Conservation (phyloP, 2,113 vertebrate genomes). For the Chascanopsetta lugubris region DNA sequence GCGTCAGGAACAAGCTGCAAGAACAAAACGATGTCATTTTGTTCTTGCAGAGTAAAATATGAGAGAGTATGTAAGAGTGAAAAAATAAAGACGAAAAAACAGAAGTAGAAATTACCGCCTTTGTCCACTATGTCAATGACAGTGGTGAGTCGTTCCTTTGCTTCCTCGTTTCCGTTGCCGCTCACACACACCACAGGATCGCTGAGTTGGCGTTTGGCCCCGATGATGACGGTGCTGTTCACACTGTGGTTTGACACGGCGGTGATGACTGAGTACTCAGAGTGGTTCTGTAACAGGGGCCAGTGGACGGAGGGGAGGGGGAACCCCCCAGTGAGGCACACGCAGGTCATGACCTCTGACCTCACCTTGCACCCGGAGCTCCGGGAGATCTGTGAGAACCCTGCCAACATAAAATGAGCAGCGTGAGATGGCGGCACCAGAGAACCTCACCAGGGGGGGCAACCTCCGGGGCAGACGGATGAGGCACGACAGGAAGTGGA, state of each 20-base stretch:
- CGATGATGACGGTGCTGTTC: slow-evolving; percentile 44
- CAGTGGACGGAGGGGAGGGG: slow-evolving; percentile 59
- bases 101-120: slow-evolving; percentile 3
- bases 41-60: neutral
- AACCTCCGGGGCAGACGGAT: no score
- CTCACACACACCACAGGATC: slow-evolving; percentile 40
- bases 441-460: no score
- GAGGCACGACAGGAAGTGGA: neutral
- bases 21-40: neutral
- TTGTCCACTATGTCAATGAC: accelerated
- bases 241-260: slow-evolving; percentile 29
- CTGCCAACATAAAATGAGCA: slow-evolving; percentile 16
- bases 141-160: slow-evolving; percentile 18
- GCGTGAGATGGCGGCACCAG: no score
- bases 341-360: slow-evolving; percentile 40
- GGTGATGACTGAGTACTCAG: slow-evolving; percentile 17
- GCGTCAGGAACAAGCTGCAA: no score
- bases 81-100: neutral
- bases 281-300: slow-evolving; percentile 21
- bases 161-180: slow-evolving; percentile 26
- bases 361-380: slow-evolving; percentile 37
- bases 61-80: neutral
- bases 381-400: slow-evolving; percentile 6
- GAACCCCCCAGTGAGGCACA: slow-evolving; percentile 53
- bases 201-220: neutral